These are phyloP conservation scores for Gymnorhina tibicen DNA, from an alignment of 2,113 vertebrate species.

Conservation along the genomic window DNA sequence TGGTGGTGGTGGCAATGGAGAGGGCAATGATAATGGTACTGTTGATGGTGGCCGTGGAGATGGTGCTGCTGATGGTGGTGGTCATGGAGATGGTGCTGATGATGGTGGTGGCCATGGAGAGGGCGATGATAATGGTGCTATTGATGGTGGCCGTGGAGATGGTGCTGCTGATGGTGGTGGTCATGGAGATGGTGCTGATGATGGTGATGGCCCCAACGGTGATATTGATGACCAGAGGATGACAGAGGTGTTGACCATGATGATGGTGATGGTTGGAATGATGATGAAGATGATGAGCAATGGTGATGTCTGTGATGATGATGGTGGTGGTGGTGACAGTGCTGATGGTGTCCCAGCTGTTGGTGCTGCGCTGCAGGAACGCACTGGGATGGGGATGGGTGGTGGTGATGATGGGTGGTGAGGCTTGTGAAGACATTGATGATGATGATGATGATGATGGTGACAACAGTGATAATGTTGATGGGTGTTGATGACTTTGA, in stretches of 20 bases:
- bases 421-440: too few species aligned
- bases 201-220: not conserved
- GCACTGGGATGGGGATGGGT: rapidly evolving
- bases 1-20: not conserved
- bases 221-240: not conserved
- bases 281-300: not conserved
- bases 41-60: not conserved
- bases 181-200: not conserved
- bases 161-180: not conserved
- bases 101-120: too few species aligned
- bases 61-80: not conserved
- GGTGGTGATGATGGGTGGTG: not conserved
- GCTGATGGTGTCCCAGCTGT: rapidly evolving
- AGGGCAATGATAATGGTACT: too few species aligned
- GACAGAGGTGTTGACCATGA: not conserved
- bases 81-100: too few species aligned
- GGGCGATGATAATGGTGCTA: too few species aligned
- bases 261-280: not conserved
- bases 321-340: not conserved
- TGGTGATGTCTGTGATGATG: not conserved
- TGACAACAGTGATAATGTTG: not conserved
- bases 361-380: not conserved
- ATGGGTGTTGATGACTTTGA: not conserved
- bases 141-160: too few species aligned
- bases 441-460: not conserved